Conservation (phyloP, 2,797 vertebrate species). For the Acanthurus lineatus region DNA sequence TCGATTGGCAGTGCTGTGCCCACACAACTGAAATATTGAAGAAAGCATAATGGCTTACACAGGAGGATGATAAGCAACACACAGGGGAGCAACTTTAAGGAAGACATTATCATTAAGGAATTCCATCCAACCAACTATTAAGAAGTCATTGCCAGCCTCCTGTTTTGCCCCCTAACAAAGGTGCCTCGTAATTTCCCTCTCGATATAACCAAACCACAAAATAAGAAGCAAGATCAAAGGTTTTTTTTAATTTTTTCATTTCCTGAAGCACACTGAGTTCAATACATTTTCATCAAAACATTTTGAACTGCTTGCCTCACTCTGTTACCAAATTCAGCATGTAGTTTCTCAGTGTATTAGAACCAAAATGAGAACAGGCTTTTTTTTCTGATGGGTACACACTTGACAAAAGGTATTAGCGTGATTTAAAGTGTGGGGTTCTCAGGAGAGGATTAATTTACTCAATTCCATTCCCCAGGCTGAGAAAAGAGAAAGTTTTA, state of each 20-base stretch:
- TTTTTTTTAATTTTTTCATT: neutral
- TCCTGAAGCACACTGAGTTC: constrained; percentile 16
- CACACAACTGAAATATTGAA: constrained; percentile 44
- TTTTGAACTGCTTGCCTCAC: constrained; percentile 7
- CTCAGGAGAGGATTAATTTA: constrained; percentile 62
- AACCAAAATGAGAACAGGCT: constrained; percentile 35
- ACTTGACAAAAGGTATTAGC: constrained; percentile 70
- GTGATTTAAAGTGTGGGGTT: constrained; percentile 60
- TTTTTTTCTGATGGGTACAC: constrained; percentile 46
- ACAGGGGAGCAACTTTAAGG: constrained; percentile 27
- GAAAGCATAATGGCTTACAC: constrained; percentile 36
- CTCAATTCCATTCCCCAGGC: constrained; percentile 46
- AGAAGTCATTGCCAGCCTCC: neutral
- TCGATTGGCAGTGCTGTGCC: constrained; percentile 58
- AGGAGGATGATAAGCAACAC: constrained; percentile 12
- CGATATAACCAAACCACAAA: neutral
- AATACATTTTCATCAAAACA: constrained; percentile 17
- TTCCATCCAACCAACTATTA: constrained; percentile 15
- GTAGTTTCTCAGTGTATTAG: constrained; percentile 33
- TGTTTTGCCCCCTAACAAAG: neutral
- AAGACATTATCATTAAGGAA: constrained; percentile 32
- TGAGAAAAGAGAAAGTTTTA: constrained; percentile 47
- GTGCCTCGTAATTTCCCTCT: neutral
- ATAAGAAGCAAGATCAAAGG: neutral
- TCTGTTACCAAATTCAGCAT: constrained; percentile 35